Evolutionary conservation across 2,797 vertebrate genomes (phyloP).

Genomic region (Melopsittacus undulatus): DNA sequence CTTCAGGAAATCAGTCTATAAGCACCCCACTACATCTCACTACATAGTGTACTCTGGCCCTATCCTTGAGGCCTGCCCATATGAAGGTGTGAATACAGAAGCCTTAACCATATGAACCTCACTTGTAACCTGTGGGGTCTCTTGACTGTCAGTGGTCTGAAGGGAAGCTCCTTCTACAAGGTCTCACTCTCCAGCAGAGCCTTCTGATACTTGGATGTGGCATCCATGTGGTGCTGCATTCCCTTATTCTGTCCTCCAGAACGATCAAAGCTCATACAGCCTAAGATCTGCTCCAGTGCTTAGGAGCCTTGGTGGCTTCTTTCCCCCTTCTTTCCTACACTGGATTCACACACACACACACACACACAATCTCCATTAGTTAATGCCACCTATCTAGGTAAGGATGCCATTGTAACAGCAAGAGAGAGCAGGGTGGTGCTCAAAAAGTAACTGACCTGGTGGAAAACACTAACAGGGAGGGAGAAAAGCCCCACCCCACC

Average conservation of each 20-base stretch:
- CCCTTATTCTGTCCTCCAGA: not conserved
- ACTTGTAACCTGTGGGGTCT: not conserved
- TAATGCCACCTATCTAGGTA: not conserved
- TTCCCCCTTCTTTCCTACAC: not conserved
- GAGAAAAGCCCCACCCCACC: not conserved
- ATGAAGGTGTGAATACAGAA: not conserved
- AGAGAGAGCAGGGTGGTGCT: not conserved
- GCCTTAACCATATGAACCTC: not conserved
- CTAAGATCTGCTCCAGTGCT: accelerated
- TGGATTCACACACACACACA: not conserved
- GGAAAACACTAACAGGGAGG: not conserved
- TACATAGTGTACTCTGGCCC: not conserved
- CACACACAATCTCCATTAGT: not conserved
- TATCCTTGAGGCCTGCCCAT: not conserved
- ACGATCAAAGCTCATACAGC: not conserved
- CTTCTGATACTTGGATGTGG: not conserved
- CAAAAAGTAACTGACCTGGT: not conserved
- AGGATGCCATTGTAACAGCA: not conserved
- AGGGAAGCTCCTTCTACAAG: not conserved
- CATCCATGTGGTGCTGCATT: not conserved
- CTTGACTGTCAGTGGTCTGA: not conserved
- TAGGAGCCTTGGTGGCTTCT: not conserved
- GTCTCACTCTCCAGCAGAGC: not conserved
- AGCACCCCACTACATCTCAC: not conserved
- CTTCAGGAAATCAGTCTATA: not conserved